Percentiles rank a stretch among this genome's conserved stretches.
Conservation (phyloP, 1,140 invertebrate species). For the Zaprionus africanus region DNA sequence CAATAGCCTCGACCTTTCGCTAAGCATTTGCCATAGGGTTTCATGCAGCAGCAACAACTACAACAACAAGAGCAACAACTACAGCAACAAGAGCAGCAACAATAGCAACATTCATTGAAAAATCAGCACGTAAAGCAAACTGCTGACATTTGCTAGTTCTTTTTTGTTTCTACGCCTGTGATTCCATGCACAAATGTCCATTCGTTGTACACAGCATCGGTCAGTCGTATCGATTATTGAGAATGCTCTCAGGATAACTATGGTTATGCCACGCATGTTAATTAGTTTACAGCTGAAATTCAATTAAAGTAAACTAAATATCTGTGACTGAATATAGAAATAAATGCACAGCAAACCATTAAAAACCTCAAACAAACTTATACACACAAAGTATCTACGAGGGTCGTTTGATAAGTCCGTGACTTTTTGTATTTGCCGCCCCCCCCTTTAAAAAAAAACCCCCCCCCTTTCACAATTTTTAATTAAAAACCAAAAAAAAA, state of each 20-base stretch:
- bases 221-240: conserved; percentile 33
- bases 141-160: conserved; percentile 30
- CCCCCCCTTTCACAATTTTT: too few relatives aligned
- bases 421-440: too few relatives aligned
- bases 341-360: too few relatives aligned
- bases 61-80: conserved; percentile 8
- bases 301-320: neutral
- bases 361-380: too few relatives aligned
- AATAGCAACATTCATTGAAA: conserved; percentile 15
- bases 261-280: conserved; percentile 49
- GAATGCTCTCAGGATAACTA: neutral
- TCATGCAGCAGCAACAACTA: conserved; percentile 8
- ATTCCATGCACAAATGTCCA: neutral
- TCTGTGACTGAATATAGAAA: too few relatives aligned
- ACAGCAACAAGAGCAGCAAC: conserved; percentile 3
- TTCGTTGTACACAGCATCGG: neutral
- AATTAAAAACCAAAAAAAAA: too few relatives aligned
- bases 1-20: conserved; percentile 45
- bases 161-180: conserved; percentile 4
- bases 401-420: too few relatives aligned
- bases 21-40: conserved; percentile 10
- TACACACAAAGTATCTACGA: too few relatives aligned
- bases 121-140: conserved; percentile 54
- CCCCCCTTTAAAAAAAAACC: too few relatives aligned
- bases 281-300: conserved; percentile 27